A percentile compares a stretch with the other conserved stretches of the same genome.
Evolutionary conservation across 2,888 invertebrate genomes (phyloP).

Genomic region (Blera fallax): DNA sequence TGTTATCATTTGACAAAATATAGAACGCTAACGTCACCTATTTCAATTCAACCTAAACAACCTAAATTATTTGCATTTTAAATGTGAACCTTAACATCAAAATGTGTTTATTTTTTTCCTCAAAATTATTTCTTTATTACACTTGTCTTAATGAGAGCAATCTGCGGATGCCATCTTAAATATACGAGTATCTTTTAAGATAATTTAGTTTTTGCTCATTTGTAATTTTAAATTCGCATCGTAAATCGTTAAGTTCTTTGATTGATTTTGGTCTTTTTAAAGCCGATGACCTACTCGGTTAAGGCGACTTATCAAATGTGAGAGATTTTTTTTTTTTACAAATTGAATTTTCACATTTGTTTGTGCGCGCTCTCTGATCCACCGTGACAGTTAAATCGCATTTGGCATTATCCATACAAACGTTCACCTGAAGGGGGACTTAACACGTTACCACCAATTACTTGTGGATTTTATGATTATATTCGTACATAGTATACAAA

Average conservation of each 20-base stretch:
- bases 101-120: background rate
- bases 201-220: background rate
- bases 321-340: background rate
- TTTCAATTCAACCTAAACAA: background rate
- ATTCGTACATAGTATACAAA: background rate
- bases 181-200: background rate
- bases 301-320: background rate
- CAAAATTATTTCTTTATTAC: background rate
- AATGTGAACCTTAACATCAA: background rate
- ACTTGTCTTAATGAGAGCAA: background rate
- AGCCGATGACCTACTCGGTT: constrained; percentile 23
- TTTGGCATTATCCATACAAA: background rate
- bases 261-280: background rate
- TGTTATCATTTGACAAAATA: background rate
- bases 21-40: background rate
- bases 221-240: background rate
- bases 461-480: background rate
- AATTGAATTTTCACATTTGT: background rate
- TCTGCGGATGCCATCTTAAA: background rate
- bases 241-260: background rate
- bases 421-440: background rate
- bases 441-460: background rate
- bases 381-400: constrained; percentile 13
- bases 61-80: background rate
- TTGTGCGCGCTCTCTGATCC: background rate